Conservation (phyloP, 1,140 invertebrate species). For the Pseudomyrmex gracilis region DNA sequence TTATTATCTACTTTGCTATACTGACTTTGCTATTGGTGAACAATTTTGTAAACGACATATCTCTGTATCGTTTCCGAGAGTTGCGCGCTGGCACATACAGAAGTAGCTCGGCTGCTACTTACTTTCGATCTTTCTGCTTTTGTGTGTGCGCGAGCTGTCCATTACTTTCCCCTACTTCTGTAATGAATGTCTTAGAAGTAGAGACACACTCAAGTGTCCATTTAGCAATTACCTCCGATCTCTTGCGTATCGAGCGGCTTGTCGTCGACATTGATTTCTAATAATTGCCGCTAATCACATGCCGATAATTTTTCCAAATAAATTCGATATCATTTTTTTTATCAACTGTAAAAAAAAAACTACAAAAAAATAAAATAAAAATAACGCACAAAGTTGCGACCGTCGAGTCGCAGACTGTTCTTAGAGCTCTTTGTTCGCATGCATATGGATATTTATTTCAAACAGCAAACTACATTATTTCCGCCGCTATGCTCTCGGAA, state of each 20-base stretch:
- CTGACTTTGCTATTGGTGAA: not conserved
- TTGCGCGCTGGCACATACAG: not conserved
- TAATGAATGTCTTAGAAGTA: conserved; percentile 23
- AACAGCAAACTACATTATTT: not conserved
- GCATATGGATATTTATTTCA: not conserved
- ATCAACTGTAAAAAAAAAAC: not conserved
- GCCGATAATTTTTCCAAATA: not conserved
- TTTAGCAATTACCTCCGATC: not conserved
- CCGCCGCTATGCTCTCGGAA: conserved; percentile 6
- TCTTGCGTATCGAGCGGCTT: not conserved
- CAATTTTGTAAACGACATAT: not conserved
- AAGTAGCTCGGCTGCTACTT: not conserved
- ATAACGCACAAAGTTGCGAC: too few relatives aligned
- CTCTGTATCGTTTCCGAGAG: conserved; percentile 5
- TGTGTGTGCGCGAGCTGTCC: not conserved
- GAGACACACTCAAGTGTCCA: not conserved
- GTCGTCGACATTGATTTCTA: not conserved
- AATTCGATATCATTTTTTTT: not conserved
- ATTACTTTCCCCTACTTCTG: conserved; percentile 36
- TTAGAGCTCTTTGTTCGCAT: not conserved
- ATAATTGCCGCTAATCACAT: not conserved
- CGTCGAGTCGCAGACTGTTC: too few relatives aligned
- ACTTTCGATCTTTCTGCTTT: conserved; percentile 16
- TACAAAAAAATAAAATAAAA: not conserved
- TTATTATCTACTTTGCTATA: conserved; percentile 20